These are phyloP conservation scores for Harpalus rubripes DNA, from an alignment of 2,888 invertebrate genomes.

Conservation along the genomic window DNA sequence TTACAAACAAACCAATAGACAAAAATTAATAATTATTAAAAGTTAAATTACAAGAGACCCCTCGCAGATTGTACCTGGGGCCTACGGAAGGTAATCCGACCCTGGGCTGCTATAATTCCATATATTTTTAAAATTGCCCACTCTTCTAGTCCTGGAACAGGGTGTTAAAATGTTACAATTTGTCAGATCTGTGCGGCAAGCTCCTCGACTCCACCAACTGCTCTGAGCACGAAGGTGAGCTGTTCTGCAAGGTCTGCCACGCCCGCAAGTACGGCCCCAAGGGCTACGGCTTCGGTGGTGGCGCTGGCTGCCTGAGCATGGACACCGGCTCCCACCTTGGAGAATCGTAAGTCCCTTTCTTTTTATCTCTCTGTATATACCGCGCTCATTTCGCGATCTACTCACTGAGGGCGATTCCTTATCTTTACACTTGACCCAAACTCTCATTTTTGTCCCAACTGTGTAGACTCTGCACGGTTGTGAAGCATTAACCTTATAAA, in stretches of 20 bases:
- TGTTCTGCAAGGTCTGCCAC: conserved; percentile 98
- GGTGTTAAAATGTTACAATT: not conserved
- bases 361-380: not conserved
- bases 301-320: conserved; percentile 98
- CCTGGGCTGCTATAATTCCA: too few species aligned
- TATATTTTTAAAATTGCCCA: too few species aligned
- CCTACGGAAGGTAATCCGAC: too few species aligned
- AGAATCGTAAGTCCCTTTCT: conserved; percentile 83
- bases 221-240: conserved; percentile 96
- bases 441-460: not conserved
- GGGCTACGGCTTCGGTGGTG: conserved; percentile 98
- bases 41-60: too few species aligned
- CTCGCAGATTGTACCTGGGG: too few species aligned
- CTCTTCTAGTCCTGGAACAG: not conserved
- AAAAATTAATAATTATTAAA: too few species aligned
- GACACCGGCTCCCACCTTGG: conserved; percentile 95
- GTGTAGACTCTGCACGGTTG: conserved; percentile 56
- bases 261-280: conserved; percentile 99
- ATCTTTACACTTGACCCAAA: conserved; percentile 67
- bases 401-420: conserved; percentile 69
- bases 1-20: too few species aligned
- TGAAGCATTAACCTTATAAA: conserved; percentile 62
- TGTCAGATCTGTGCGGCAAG: conserved; percentile 95
- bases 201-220: conserved; percentile 99
- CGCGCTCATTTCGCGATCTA: not conserved